Percentiles rank a stretch among this genome's conserved stretches.
Evolutionary conservation across 2,888 invertebrate genomes (phyloP).

Genomic region (Scaptomyza cyrtandrae): DNA sequence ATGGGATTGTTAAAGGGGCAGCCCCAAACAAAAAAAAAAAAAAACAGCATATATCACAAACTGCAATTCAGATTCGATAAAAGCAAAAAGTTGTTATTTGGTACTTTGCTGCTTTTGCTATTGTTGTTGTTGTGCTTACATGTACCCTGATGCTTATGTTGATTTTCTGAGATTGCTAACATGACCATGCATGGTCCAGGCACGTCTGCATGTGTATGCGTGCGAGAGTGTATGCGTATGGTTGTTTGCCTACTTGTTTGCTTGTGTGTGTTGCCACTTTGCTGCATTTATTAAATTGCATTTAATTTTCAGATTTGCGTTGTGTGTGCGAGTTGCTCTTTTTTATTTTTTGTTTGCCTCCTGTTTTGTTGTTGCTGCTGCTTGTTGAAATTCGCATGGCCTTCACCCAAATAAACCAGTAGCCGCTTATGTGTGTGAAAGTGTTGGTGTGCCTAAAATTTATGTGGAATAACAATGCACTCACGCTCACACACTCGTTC

Average conservation of each 20-base stretch:
- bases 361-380: conserved; percentile 35
- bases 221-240: conserved; percentile 12
- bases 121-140: conserved; percentile 25
- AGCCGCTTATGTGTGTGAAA: conserved; percentile 32
- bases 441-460: conserved; percentile 65
- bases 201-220: neutral
- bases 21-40: neutral
- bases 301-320: conserved; percentile 74
- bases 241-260: conserved; percentile 31
- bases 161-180: conserved; percentile 49
- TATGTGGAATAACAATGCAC: conserved; percentile 70
- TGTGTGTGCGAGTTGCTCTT: conserved; percentile 23
- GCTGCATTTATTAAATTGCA: conserved; percentile 74
- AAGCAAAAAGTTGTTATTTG: conserved; percentile 39
- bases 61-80: conserved; percentile 43
- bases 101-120: conserved; percentile 2
- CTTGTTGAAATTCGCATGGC: conserved; percentile 50
- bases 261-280: conserved; percentile 66
- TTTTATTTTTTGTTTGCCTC: conserved; percentile 31
- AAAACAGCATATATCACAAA: conserved; percentile 28
- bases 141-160: conserved; percentile 59
- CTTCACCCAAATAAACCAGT: conserved; percentile 73
- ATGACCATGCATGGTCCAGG: conserved; percentile 2
- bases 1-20: conserved; percentile 38
- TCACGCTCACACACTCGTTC: conserved; percentile 30